These are phyloP conservation scores for Elephas maximus DNA, from an alignment of 2,113 vertebrate species.

Conservation along the genomic window DNA sequence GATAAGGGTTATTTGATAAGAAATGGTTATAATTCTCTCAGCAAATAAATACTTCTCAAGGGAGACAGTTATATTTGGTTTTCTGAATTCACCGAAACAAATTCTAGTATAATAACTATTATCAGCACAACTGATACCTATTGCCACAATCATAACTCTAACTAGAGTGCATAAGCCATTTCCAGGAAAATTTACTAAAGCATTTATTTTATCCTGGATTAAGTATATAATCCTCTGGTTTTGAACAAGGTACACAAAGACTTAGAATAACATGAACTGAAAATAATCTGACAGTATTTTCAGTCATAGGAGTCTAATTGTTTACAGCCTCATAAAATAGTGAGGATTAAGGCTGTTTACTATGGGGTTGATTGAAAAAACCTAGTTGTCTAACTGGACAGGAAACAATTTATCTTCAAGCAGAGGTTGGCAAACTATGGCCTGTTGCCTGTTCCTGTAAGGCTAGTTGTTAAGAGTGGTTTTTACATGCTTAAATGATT, in stretches of 20 bases:
- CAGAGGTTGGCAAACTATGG: neutral
- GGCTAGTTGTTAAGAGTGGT: neutral
- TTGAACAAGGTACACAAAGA: neutral
- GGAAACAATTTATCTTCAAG: conserved; percentile 14
- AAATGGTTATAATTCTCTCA: conserved; percentile 4
- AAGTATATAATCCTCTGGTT: neutral
- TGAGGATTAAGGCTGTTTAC: neutral
- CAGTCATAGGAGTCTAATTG: neutral
- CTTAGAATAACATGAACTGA: neutral
- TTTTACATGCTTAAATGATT: conserved; percentile 21
- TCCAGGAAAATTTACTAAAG: neutral
- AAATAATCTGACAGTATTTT: neutral
- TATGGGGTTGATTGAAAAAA: neutral
- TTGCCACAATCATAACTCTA: neutral
- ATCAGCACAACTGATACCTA: neutral
- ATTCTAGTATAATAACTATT: neutral
- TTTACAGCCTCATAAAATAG: neutral
- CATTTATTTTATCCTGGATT: neutral
- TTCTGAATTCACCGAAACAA: neutral
- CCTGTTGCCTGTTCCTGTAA: neutral
- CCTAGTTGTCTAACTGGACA: neutral
- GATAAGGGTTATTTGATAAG: neutral
- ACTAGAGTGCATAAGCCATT: neutral
- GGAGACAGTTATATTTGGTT: conserved; percentile 13
- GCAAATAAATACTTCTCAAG: conserved; percentile 13